Base-by-base conservation (phyloP, 2,797 vertebrate genomes). In the Rhinoraja longicauda region DNA sequence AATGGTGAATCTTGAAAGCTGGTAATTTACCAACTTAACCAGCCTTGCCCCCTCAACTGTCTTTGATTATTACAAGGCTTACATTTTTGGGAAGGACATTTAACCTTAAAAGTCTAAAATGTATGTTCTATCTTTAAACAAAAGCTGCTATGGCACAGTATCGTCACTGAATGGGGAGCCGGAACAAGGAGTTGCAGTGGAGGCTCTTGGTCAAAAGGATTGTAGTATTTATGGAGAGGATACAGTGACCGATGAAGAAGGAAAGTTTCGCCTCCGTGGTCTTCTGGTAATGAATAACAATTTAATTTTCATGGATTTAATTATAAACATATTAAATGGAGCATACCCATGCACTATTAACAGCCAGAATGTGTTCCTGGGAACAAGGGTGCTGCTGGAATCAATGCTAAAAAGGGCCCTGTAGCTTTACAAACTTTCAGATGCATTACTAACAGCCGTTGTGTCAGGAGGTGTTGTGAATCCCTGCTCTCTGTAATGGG, bases 211-310 rank as follows among this genome's bases (percentile, higher is more conserved):
- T 1, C 98, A 99, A 96, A 95, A 95, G 0, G 97, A 98, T 67
- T 99, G 99, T 5, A 97, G 96, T 93, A 96, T 98, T 93, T 99
- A 99, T 93, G 99, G 97, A 91, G 99, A 99, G 96, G 99, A 99
- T 95, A 99, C 98, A 0, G 94, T 99, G 94, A 99, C 99, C 0
- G 99, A 99, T 1, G 98, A 99, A 93, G 98, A 98, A 93, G 99
- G 99, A 0, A 98, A 96, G 93, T 99, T 99, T 96, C 95, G 99
- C 86, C 96, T 99, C 10, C 96, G 99, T 93, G 99, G 99, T 88
- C 96, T 99, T 93, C 95, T 98, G 98, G 99, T 99, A 95, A 98
- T 97, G n/a, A 90, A 39, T 72, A 62, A 9, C n/a, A 88, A 62
- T 64, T 67, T 88, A 10, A 36, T 15, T 88, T 7, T 88, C 15